These are phyloP conservation scores for Formica selysi DNA, from an alignment of 1,140 invertebrate species.

Conservation along the genomic window DNA sequence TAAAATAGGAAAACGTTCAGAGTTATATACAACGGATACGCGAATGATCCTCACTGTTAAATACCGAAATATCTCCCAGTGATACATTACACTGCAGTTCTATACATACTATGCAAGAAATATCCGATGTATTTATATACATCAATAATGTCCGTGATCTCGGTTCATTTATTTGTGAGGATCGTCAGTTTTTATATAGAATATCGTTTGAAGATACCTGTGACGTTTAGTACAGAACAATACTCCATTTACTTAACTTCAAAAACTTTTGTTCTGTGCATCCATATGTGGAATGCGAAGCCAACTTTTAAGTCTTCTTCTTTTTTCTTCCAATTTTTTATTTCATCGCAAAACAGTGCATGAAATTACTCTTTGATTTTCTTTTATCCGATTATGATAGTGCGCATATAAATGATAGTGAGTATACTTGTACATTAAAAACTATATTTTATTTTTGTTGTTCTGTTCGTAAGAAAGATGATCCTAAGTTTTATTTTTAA, in stretches of 20 bases:
- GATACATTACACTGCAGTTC: not conserved
- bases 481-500: slow-evolving; percentile 41
- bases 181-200: not conserved
- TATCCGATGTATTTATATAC: slow-evolving; percentile 11
- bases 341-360: not conserved
- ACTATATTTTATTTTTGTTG: not conserved
- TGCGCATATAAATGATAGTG: not conserved
- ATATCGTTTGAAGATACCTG: slow-evolving; percentile 5
- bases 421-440: slow-evolving; percentile 13
- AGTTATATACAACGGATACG: slow-evolving; percentile 21
- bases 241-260: not conserved
- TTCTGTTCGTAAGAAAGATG: not conserved
- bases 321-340: slow-evolving; percentile 39
- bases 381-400: not conserved
- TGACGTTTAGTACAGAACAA: slow-evolving; percentile 17
- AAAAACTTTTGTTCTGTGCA: slow-evolving; percentile 12
- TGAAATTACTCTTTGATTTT: not conserved
- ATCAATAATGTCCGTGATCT: not conserved
- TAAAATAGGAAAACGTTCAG: slow-evolving; percentile 42
- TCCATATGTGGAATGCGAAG: slow-evolving; percentile 4
- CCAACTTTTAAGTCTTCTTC: slow-evolving; percentile 37
- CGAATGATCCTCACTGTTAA: slow-evolving; percentile 23
- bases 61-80: not conserved
- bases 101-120: not conserved
- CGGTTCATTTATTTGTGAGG: slow-evolving; percentile 2